A percentile compares a stretch with the other conserved stretches of the same genome.
These are phyloP conservation scores for Limnodromus scolopaceus DNA, from an alignment of 2,797 vertebrate genomes.

Conservation along the genomic window DNA sequence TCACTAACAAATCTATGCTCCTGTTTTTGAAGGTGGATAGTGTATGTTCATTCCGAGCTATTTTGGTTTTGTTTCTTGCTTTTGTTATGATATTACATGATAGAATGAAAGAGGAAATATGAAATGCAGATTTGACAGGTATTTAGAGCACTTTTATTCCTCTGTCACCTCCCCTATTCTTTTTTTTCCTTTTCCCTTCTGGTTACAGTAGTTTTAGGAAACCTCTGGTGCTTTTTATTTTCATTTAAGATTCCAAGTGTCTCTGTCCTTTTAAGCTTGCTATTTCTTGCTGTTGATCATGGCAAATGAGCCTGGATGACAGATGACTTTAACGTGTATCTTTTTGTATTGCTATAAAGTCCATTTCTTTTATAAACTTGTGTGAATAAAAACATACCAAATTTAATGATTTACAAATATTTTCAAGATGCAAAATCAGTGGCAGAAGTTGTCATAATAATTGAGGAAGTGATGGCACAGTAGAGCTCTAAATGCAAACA, in stretches of 20 bases:
- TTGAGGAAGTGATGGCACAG: conserved; percentile 4
- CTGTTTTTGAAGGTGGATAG: conserved; percentile 54
- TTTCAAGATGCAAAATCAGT: background rate
- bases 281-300: background rate
- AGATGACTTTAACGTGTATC: background rate
- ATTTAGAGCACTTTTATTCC: background rate
- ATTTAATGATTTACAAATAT: background rate
- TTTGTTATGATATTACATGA: conserved; percentile 37
- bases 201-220: background rate
- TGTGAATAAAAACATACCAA: background rate
- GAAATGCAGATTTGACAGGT: background rate
- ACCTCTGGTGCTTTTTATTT: background rate
- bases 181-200: background rate
- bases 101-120: conserved; percentile 23
- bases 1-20: background rate
- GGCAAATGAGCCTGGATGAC: background rate
- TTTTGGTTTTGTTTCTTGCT: conserved; percentile 52
- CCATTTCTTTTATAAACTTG: background rate
- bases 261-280: background rate
- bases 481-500: background rate
- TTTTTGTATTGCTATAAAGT: background rate
- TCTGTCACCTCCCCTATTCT: background rate
- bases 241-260: background rate
- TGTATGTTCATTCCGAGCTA: conserved; percentile 54
- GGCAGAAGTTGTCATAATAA: background rate